Evolutionary conservation across 2,888 invertebrate species (phyloP).

Genomic region (Lasioglossum malachurum): DNA sequence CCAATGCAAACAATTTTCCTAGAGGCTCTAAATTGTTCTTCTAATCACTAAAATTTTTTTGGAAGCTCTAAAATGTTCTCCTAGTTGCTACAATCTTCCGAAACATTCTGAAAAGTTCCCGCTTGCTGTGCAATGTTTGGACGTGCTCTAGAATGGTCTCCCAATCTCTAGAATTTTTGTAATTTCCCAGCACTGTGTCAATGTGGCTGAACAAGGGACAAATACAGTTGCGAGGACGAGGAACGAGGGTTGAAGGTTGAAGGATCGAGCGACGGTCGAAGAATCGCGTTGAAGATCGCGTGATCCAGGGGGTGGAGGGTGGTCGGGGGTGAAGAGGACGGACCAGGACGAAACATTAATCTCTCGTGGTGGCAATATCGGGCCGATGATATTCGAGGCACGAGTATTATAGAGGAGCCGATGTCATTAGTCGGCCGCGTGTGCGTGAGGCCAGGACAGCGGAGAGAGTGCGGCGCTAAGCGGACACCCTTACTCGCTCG

Average conservation of each 20-base stretch:
- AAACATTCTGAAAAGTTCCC: too few relatives aligned
- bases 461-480: conserved; percentile 41
- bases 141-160: not conserved
- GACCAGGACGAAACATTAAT: conserved; percentile 81
- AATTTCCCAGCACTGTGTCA: not conserved
- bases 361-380: conserved; percentile 83
- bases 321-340: not conserved
- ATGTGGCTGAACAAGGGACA: not conserved
- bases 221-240: not conserved
- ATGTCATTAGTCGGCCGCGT: conserved; percentile 78
- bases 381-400: conserved; percentile 83
- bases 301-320: not conserved
- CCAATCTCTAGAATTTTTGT: not conserved
- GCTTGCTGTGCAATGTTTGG: too few relatives aligned
- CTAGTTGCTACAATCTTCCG: not conserved
- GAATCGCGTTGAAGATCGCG: conserved; percentile 1
- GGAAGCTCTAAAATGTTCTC: not conserved
- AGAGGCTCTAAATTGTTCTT: too few relatives aligned
- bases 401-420: conserved; percentile 80
- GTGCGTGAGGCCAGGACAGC: conserved; percentile 61
- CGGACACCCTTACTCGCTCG: conserved; percentile 52
- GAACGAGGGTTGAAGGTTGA: not conserved
- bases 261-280: not conserved
- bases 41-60: not conserved
- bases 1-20: too few relatives aligned